Base-by-base conservation (phyloP, 2,797 vertebrate species). In the Coreius guichenoti region DNA sequence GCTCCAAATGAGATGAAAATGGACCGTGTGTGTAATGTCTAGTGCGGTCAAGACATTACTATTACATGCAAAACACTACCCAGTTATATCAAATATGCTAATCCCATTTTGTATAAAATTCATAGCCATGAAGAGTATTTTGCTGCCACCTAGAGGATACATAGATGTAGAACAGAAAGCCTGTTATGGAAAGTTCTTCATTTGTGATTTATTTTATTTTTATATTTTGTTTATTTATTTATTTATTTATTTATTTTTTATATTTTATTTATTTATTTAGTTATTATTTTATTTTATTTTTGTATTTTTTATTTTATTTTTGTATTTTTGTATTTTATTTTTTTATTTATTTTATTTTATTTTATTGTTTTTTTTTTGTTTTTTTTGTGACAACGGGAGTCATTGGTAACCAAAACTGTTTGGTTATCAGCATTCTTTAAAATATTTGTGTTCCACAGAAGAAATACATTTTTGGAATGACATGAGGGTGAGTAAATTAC, bases 131-230 rank as follows among this genome's bases (percentile, higher is more conserved):
- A n/a, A 58, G 43, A 26, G n/a, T 12, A 68, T 23, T 69, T 36
- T 74, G 80, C 82, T 83, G 58, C 82, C 75, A 49, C 69, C 82
- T 87, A 82, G 33, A 45, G 87, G 61, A 13, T 69, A 26, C 4
- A 73, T 61, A 47, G 26, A 23, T n/a, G 29, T 11, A 51, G 16
- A 78, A 61, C 33, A 61, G 8, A 45, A 67, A 17, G 11, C 1
- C 0, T 77, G 31, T 58, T 26, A 39, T 39, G 31, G 31, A 31
- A 5, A 26, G 3, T 45, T 17, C 7, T 69, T 23, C 3, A 61
- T 26, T 61, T 39, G 39, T 39, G 39, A 39, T 39, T 39, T 33
- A 33, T 33, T 33, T 33, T 33, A 33, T 33, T 33, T 33, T 33
- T 33, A 33, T 33, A 33, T 33, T 33, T 33, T 33, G 33, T 33